Percentiles rank a stretch among this genome's conserved stretches.
These are phyloP conservation scores for Pediacus dermestoides DNA, from an alignment of 2,888 invertebrate species.

Conservation along the genomic window DNA sequence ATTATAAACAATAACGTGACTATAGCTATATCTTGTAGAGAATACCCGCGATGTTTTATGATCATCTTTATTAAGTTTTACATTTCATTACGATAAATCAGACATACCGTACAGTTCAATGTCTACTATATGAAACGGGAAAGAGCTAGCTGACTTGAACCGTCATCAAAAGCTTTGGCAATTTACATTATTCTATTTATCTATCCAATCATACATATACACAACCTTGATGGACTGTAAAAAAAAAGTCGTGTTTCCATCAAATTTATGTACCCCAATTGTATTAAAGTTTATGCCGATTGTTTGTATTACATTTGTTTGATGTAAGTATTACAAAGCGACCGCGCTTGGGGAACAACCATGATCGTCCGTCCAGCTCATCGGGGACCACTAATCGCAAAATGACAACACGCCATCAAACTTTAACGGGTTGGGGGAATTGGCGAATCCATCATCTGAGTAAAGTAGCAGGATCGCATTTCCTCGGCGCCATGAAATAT, in stretches of 20 bases:
- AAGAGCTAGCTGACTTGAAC: slow-evolving; percentile 2
- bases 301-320: slow-evolving; percentile 6
- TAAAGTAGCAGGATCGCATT: slow-evolving; percentile 25
- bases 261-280: slow-evolving; percentile 8
- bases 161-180: too few relatives aligned
- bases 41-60: slow-evolving; percentile 34
- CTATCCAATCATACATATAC: too few relatives aligned
- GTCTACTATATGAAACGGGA: slow-evolving; percentile 15
- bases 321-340: slow-evolving; percentile 3
- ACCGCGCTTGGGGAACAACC: background rate
- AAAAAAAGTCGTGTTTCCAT: too few relatives aligned
- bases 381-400: slow-evolving; percentile 36
- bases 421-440: slow-evolving; percentile 32
- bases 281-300: background rate
- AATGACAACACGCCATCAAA: slow-evolving; percentile 36
- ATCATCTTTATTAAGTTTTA: slow-evolving; percentile 35
- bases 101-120: slow-evolving; percentile 23
- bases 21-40: slow-evolving; percentile 28
- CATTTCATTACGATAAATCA: slow-evolving; percentile 37
- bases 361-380: slow-evolving; percentile 27
- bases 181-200: too few relatives aligned
- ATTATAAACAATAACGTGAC: slow-evolving; percentile 29
- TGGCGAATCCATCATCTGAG: slow-evolving; percentile 23
- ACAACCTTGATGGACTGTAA: too few relatives aligned
- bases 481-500: slow-evolving; percentile 32